A percentile compares a stretch with the other conserved stretches of the same genome.
Evolutionary conservation across 1,140 invertebrate genomes (phyloP).

Genomic region (Heliconius eleuchia): DNA sequence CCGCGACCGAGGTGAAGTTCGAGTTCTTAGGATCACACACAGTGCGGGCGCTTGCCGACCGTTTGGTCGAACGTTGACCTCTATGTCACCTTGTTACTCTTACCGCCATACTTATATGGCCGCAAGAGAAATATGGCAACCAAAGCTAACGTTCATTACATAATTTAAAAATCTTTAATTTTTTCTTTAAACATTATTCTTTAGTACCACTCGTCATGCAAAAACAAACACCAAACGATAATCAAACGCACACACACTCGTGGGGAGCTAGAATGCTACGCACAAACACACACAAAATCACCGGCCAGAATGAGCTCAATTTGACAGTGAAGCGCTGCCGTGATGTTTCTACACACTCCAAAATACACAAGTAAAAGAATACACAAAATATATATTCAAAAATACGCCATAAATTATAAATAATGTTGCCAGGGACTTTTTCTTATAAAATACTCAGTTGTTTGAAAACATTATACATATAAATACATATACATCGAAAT

Average conservation of each 20-base stretch:
- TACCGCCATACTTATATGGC: slow-evolving; percentile 49
- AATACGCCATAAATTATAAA: slow-evolving; percentile 26
- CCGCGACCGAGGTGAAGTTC: slow-evolving; percentile 41
- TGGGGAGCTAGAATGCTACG: slow-evolving; percentile 65
- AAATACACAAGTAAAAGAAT: slow-evolving; percentile 60
- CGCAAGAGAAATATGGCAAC: slow-evolving; percentile 47
- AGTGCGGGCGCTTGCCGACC: slow-evolving; percentile 53
- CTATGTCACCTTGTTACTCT: slow-evolving; percentile 43
- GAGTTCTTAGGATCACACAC: slow-evolving; percentile 22
- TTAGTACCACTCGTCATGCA: slow-evolving; percentile 51
- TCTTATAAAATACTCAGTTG: not conserved
- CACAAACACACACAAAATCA: slow-evolving; percentile 76
- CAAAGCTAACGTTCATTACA: slow-evolving; percentile 27
- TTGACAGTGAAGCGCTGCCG: slow-evolving; percentile 46
- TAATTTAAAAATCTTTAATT: not conserved
- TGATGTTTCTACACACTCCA: slow-evolving; percentile 64
- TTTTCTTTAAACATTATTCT: slow-evolving; percentile 10
- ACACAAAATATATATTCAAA: slow-evolving; percentile 42
- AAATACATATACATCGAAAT: not conserved
- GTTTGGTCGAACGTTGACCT: slow-evolving; percentile 43
- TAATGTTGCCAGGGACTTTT: slow-evolving; percentile 11
- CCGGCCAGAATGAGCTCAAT: slow-evolving; percentile 75
- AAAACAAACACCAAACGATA: slow-evolving; percentile 52
- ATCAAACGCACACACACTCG: slow-evolving; percentile 61
- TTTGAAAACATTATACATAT: too few species aligned